Percentiles rank a stretch among this genome's conserved stretches.
Evolutionary conservation across 2,888 invertebrate genomes (phyloP).

Genomic region (Lithophane semibrunnea): DNA sequence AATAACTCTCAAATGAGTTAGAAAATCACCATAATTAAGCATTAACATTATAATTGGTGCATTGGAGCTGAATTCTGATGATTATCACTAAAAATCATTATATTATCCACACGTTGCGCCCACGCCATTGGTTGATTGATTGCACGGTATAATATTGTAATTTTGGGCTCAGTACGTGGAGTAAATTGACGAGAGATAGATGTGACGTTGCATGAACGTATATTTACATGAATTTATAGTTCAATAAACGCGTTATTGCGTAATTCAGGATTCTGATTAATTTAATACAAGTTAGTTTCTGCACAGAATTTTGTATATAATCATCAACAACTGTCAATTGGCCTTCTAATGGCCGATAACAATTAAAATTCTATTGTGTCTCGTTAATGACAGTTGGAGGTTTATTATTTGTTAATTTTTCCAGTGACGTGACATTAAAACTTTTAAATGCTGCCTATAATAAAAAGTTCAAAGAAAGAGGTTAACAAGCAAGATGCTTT

Average conservation of each 20-base stretch:
- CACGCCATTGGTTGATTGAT: conserved; percentile 64
- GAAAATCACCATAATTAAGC: conserved; percentile 35
- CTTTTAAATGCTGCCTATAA: background rate
- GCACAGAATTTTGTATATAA: too few relatives aligned
- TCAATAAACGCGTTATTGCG: background rate
- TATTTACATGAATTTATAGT: conserved; percentile 34
- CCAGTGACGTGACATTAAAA: background rate
- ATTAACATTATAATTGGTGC: conserved; percentile 49
- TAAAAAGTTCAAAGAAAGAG: conserved; percentile 10
- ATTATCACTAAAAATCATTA: conserved; percentile 62
- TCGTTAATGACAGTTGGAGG: too few relatives aligned
- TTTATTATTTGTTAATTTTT: background rate
- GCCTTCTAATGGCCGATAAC: too few relatives aligned
- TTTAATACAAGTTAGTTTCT: background rate
- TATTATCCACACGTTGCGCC: conserved; percentile 51
- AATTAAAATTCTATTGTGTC: too few relatives aligned
- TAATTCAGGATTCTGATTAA: background rate
- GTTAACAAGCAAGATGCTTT: conserved; percentile 2
- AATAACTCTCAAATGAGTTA: conserved; percentile 34
- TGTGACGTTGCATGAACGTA: background rate
- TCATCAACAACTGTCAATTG: too few relatives aligned
- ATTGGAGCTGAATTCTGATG: conserved; percentile 48
- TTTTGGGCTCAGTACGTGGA: conserved; percentile 32
- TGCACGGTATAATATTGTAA: conserved; percentile 52
- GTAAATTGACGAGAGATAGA: conserved; percentile 44